Percentiles rank a stretch among this genome's conserved stretches.
phyloP scores from a whole-genome alignment of 2,888 invertebrate genomes.

The Erebia palarica region DNA sequence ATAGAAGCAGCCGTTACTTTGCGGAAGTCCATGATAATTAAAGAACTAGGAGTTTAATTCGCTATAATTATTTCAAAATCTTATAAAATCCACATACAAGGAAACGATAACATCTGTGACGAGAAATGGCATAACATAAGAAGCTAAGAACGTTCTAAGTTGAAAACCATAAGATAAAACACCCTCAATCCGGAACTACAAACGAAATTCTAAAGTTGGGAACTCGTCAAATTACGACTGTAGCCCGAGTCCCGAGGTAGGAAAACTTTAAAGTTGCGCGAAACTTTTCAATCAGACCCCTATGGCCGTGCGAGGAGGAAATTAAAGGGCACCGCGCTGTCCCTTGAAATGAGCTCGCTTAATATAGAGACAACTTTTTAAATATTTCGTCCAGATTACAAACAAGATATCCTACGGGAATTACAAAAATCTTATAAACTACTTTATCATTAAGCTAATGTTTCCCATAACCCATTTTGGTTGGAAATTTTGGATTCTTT shows the following conservation, averaged over 20 bases:
- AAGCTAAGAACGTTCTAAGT: background rate
- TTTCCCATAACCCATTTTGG: too few relatives aligned
- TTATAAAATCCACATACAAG: background rate
- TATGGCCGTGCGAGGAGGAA: conserved; percentile 51
- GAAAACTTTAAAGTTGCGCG: conserved; percentile 55
- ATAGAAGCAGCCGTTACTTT: background rate
- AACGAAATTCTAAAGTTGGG: conserved; percentile 41
- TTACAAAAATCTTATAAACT: too few relatives aligned
- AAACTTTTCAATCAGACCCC: conserved; percentile 75
- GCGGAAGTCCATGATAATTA: too few relatives aligned
- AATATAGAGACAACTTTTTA: conserved; percentile 22
- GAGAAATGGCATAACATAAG: background rate
- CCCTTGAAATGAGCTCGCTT: conserved; percentile 35
- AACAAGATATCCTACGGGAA: too few relatives aligned
- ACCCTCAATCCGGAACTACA: conserved; percentile 34
- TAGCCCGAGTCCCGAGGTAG: conserved; percentile 44
- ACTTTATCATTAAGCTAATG: too few relatives aligned
- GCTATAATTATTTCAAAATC: background rate
- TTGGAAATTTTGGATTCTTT: too few relatives aligned
- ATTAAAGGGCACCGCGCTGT: conserved; percentile 51
- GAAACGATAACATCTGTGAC: background rate
- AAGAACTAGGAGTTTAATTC: too few relatives aligned
- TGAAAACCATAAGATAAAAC: conserved; percentile 19
- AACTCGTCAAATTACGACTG: conserved; percentile 44
- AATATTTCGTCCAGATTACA: background rate